phyloP scores from a whole-genome alignment of 2,888 invertebrate species.

The Lapara coniferarum region DNA sequence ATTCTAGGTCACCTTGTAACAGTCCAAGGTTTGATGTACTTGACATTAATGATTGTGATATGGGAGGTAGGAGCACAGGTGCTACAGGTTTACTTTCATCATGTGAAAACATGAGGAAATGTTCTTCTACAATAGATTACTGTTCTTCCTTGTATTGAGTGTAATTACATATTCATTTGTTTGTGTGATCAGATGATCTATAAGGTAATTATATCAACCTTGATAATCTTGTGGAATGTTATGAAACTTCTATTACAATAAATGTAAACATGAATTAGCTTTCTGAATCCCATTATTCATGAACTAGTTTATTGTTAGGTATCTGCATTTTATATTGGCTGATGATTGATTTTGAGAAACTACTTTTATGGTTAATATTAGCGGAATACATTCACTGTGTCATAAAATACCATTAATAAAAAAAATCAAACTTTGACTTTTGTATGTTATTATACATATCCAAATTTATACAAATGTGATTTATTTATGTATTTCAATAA shows the following conservation, averaged over 20 bases:
- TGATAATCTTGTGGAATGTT: background rate
- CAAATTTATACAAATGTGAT: too few relatives aligned
- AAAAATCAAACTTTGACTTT: too few relatives aligned
- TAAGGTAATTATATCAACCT: background rate
- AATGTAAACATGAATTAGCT: background rate
- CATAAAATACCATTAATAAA: too few relatives aligned
- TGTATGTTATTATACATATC: too few relatives aligned
- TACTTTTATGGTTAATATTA: background rate
- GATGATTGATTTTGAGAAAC: background rate
- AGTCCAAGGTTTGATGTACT: slow-evolving; percentile 73
- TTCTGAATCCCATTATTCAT: background rate
- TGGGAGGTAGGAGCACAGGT: slow-evolving; percentile 50
- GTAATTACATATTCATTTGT: slow-evolving; percentile 30
- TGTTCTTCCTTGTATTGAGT: slow-evolving; percentile 52
- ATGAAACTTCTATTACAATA: background rate
- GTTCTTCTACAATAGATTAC: slow-evolving; percentile 42
- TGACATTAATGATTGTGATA: slow-evolving; percentile 71
- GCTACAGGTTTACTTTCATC: slow-evolving; percentile 62
- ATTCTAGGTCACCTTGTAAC: slow-evolving; percentile 77
- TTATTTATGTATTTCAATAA: too few relatives aligned
- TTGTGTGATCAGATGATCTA: slow-evolving; percentile 3
- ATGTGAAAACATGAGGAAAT: slow-evolving; percentile 54
- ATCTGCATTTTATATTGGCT: too few relatives aligned
- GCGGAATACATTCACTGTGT: too few relatives aligned
- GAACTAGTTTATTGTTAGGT: background rate